These are phyloP conservation scores for Telmatochromis bifrenatus DNA, from an alignment of 2,113 vertebrate genomes.

Conservation along the genomic window DNA sequence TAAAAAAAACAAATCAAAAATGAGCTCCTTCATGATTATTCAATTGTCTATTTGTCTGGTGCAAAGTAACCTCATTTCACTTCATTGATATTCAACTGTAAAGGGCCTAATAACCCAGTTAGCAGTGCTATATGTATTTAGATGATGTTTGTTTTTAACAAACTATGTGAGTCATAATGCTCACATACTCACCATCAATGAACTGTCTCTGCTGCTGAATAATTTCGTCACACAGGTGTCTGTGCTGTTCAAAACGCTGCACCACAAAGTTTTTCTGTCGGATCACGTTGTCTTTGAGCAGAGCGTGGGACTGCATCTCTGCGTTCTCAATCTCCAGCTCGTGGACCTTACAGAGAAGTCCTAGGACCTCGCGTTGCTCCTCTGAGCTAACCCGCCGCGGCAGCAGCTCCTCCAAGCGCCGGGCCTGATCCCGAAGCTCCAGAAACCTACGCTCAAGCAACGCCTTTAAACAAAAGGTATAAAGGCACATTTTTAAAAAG, in stretches of 20 bases:
- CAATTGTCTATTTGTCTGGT: accelerated
- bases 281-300: slow-evolving; percentile 80
- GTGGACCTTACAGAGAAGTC: slow-evolving; percentile 82
- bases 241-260: slow-evolving; percentile 77
- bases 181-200: slow-evolving; percentile 71
- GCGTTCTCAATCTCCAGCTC: slow-evolving; percentile 81
- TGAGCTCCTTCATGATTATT: not conserved
- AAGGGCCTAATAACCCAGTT: not conserved
- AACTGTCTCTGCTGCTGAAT: slow-evolving; percentile 83
- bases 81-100: not conserved
- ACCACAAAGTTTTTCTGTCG: slow-evolving; percentile 74
- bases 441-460: slow-evolving; percentile 69
- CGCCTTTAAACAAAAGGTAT: slow-evolving; percentile 40
- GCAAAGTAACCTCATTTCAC: not conserved
- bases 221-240: slow-evolving; percentile 81
- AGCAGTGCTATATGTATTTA: not conserved
- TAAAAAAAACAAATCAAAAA: not conserved
- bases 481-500: not conserved
- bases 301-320: slow-evolving; percentile 74
- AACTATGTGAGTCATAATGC: not conserved
- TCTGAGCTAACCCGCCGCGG: slow-evolving; percentile 72
- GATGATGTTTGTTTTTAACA: not conserved
- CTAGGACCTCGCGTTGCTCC: slow-evolving; percentile 79
- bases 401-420: slow-evolving; percentile 76
- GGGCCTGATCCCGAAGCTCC: slow-evolving; percentile 68